Base-by-base conservation (phyloP, 2,797 vertebrate genomes). In the Pipistrellus pipistrellus region DNA sequence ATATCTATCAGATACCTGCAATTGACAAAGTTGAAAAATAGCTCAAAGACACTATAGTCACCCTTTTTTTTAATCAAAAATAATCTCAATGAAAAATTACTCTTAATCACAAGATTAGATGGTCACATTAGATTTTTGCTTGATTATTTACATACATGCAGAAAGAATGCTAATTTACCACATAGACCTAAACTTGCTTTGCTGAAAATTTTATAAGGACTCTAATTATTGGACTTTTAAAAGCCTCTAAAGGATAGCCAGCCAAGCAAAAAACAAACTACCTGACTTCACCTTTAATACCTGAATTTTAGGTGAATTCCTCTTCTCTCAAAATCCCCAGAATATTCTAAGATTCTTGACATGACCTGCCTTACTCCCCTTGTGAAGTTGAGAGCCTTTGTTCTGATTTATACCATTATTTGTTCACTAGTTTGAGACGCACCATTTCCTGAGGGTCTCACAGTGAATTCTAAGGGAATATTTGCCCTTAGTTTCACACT, bases 31-130 rank as follows among this genome's bases (percentile, higher is more conserved):
- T 48, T 78, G 25, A 12, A 51, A 27, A 90, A 78, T 53, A 94
- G 2, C 27, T 84, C 27, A 44, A 71, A 85, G 44, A 38, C 18
- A 25, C 27, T 71, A n/a, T 3, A 57, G 32, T 87, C 8, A 41
- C 46, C 14, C 25, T 13, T 83, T n/a, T 17, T 92, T 91, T 75
- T 30, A 83, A 85, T 66, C 1, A 83, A 75, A 92, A 92, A 25
- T 53, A 93, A 57, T 92, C 18, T 72, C 48, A 78, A 82, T 86
- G 64, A 69, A 83, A 80, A 80, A 51, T 69, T 62, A 66, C 57
- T 81, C 35, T 91, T 83, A 59, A 41, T 91, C 6, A 62, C 13
- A 81, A 51, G 71, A 35, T 46, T 85, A 85, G 21, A n/a, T 72
- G 8, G 8, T 81, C 21, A 73, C 4, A 8, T 89, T 73, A 41